A percentile compares a stretch with the other conserved stretches of the same genome.
Evolutionary conservation across 2,113 vertebrate species (phyloP).

Genomic region (Anhinga anhinga): DNA sequence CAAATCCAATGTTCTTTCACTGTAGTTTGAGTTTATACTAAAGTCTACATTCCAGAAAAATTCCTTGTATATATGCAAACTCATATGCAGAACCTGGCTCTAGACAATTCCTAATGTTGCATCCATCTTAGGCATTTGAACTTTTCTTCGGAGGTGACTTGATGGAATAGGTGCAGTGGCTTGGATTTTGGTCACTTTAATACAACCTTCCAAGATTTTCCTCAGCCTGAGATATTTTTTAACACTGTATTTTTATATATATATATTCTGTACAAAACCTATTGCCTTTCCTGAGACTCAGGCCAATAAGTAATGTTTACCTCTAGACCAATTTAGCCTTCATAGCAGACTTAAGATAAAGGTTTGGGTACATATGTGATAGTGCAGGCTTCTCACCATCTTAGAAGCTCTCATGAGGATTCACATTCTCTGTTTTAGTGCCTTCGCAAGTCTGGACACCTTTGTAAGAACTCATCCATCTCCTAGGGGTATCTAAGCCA

Average conservation of each 20-base stretch:
- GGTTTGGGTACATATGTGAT: background rate
- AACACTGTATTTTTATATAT: background rate
- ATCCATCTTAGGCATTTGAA: background rate
- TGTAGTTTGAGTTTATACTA: background rate
- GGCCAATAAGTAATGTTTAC: background rate
- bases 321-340: background rate
- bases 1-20: background rate
- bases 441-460: background rate
- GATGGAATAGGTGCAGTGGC: background rate
- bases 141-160: background rate
- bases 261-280: background rate
- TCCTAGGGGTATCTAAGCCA: background rate
- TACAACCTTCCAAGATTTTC: background rate
- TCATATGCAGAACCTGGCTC: background rate
- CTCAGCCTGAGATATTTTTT: background rate
- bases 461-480: background rate
- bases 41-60: background rate
- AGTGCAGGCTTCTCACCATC: background rate
- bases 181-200: background rate
- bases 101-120: background rate
- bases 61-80: background rate
- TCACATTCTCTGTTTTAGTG: background rate
- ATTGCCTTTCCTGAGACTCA: background rate
- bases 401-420: background rate
- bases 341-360: background rate